Percentiles rank a stretch among this genome's conserved stretches.
phyloP scores from a whole-genome alignment of 1,140 invertebrate species.

The Bicyclus anynana region DNA sequence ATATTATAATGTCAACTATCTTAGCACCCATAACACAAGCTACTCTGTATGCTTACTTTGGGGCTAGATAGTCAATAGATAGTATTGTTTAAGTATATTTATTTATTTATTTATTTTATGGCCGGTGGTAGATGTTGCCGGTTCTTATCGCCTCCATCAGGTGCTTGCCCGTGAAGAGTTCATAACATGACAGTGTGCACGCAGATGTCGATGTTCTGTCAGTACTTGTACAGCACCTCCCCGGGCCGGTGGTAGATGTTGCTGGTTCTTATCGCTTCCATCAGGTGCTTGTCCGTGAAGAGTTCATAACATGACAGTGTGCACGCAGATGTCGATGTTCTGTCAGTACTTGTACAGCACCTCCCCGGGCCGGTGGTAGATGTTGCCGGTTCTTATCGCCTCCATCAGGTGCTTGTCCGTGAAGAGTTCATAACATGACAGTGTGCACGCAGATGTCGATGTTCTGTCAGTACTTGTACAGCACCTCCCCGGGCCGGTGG shows the following conservation, averaged over 20 bases:
- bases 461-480: conserved; percentile 44
- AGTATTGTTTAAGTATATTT: no score
- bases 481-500: conserved; percentile 50
- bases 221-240: conserved; percentile 51
- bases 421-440: conserved; percentile 34
- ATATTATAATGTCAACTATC: no score
- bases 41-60: no score
- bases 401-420: conserved; percentile 67
- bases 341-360: conserved; percentile 48
- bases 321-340: background rate
- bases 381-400: conserved; percentile 60
- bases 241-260: conserved; percentile 62
- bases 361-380: conserved; percentile 58
- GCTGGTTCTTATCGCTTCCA: conserved; percentile 62
- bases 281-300: conserved; percentile 48
- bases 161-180: no score
- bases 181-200: no score
- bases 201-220: conserved; percentile 9
- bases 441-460: background rate
- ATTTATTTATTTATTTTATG: no score
- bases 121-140: conserved; percentile 63
- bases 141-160: conserved; percentile 63
- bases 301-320: background rate
- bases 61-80: no score
- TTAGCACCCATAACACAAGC: no score